Evolutionary conservation across 2,113 vertebrate species (phyloP), one percentile per base, ranked within the genome.

Genomic region (Apistogramma diplotaenia): DNA sequence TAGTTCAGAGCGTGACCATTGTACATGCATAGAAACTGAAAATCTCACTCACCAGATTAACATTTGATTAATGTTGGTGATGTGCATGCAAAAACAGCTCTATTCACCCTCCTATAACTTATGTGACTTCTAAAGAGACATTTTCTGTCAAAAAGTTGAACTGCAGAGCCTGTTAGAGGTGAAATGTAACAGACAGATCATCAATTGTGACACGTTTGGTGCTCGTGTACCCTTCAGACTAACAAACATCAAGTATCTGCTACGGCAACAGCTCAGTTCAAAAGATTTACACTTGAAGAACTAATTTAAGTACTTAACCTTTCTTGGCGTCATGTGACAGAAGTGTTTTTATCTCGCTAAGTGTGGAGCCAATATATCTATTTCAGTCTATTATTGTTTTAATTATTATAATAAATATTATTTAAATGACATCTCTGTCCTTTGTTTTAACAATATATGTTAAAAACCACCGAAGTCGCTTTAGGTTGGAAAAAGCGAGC

Each of bases 61-160:
- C 58, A 76, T 83, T 49, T 77, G 58, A 85, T 79, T 80, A 67
- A 82, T 65, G 53, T 75, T n/a, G 70, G 7, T 82, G 31, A 61
- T 72, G 74, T 23, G 3, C 60, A 43, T 49, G 54, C 43, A 60
- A 21, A 81, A 59, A 75, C 19, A 81, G 31, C 9, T 67, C 13
- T 21, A 16, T 59, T 70, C 21, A 49, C 53, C 21, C n/a, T 53
- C 13, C 13, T 27, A 8, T 33, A 72, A 78, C 51, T 55, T 79
- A 10, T 73, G n/a, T 37, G 6, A 33, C 9, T 29, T 40, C 31
- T 9, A 67, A 13, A 58, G 74, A 74, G 18, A 79, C 37, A 49
- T 79, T 79, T 77, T 61, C 27, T 19, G 56, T 19, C 51, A 76
- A 27, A 84, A 35, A 61, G 21, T 4, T 78, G 16, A 78, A 51